Evolutionary conservation across 2,113 vertebrate species (phyloP).

Genomic region (Vicugna pacos): DNA sequence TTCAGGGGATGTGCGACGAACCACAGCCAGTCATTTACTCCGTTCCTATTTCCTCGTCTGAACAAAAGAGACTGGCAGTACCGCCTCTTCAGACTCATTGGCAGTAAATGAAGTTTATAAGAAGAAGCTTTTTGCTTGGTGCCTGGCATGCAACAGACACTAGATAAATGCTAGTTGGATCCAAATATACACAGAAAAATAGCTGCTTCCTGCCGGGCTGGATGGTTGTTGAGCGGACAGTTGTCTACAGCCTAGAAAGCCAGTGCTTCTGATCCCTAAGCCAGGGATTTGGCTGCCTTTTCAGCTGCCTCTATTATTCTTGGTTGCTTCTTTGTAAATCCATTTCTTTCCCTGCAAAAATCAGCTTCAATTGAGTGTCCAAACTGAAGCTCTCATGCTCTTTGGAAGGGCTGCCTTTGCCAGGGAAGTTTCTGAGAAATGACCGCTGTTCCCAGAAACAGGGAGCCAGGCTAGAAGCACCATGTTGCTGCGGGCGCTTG

Average conservation of each 20-base stretch:
- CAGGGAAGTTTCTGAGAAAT: conserved; percentile 66
- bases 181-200: conserved; percentile 7
- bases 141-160: not conserved
- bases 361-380: not conserved
- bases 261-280: not conserved
- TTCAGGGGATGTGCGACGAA: not conserved
- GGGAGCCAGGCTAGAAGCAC: not conserved
- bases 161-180: conserved; percentile 16
- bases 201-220: not conserved
- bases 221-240: not conserved
- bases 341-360: conserved; percentile 39
- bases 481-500: not conserved
- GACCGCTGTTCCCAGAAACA: not conserved
- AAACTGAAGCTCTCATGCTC: not conserved
- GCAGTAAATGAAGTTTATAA: conserved; percentile 45
- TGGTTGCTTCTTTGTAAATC: conserved; percentile 43
- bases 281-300: conserved; percentile 43
- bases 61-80: not conserved
- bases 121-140: conserved; percentile 26
- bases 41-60: not conserved
- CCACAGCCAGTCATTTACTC: not conserved
- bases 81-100: not conserved
- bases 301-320: not conserved
- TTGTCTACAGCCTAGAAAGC: conserved; percentile 38
- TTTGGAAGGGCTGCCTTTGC: conserved; percentile 37